Conservation (phyloP, 2,113 vertebrate species). For the Fregetta grallaria region DNA sequence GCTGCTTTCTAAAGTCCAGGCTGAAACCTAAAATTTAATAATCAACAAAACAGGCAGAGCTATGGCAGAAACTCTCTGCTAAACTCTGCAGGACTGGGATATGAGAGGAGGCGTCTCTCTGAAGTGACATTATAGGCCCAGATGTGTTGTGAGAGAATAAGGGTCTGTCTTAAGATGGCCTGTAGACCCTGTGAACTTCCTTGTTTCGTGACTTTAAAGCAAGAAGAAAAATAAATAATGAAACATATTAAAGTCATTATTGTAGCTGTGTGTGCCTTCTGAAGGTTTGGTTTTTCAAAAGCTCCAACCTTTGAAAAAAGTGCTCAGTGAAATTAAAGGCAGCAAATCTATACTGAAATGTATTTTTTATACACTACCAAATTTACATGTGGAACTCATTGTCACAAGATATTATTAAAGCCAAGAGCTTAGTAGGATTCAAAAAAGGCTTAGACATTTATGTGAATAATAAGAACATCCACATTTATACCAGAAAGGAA, state of each 20-base stretch:
- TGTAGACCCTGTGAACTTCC: constrained; percentile 48
- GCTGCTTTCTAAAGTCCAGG: constrained; percentile 26
- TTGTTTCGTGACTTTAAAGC: constrained; percentile 45
- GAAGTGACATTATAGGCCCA: constrained; percentile 57
- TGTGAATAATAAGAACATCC: constrained; percentile 57
- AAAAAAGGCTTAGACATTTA: constrained; percentile 46
- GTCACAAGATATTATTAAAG: constrained; percentile 44
- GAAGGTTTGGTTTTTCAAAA: neutral
- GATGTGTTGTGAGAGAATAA: constrained; percentile 51
- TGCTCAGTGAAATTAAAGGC: constrained; percentile 21
- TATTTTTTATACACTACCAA: constrained; percentile 39
- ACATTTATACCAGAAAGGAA: constrained; percentile 11
- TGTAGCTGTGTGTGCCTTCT: neutral
- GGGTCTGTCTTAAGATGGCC: constrained; percentile 34
- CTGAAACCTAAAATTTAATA: constrained; percentile 57
- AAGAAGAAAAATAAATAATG: constrained; percentile 56
- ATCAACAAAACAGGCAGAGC: constrained; percentile 47
- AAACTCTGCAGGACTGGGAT: constrained; percentile 8
- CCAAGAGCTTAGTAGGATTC: constrained; percentile 52
- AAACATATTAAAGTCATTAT: constrained; percentile 57
- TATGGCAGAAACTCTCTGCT: constrained; percentile 31
- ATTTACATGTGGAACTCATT: constrained; percentile 62
- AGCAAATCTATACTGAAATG: constrained; percentile 28
- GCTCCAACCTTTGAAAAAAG: constrained; percentile 14
- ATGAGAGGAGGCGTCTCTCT: constrained; percentile 50